Conservation (phyloP, 2,797 vertebrate species). For the Delichon dasypus region DNA sequence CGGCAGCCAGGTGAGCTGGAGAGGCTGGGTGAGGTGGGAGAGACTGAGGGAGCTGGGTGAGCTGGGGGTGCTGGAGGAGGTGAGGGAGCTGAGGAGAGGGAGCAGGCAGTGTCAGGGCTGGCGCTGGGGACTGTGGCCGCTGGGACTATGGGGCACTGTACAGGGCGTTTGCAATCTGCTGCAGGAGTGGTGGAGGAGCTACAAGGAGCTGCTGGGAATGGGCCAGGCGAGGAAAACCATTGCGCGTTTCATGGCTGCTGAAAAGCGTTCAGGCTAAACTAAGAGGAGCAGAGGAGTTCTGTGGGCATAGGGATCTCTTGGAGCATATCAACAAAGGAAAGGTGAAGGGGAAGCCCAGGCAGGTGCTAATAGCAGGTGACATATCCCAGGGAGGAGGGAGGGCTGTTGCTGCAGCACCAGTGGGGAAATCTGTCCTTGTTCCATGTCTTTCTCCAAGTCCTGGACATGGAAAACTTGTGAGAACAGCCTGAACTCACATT, state of each 20-base stretch:
- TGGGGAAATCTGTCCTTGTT: neutral
- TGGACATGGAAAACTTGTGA: neutral
- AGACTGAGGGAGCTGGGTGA: neutral
- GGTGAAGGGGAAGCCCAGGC: neutral
- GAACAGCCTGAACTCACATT: neutral
- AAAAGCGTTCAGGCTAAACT: neutral
- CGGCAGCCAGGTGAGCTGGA: neutral
- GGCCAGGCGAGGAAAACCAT: neutral
- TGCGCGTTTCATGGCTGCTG: neutral
- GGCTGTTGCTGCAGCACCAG: neutral
- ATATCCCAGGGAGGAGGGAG: neutral
- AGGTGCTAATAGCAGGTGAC: neutral
- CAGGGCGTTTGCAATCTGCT: neutral
- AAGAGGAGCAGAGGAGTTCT: neutral
- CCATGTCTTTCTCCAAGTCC: neutral
- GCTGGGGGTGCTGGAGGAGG: neutral
- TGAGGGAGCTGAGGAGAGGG: neutral
- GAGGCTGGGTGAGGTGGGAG: neutral
- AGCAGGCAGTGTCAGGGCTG: neutral
- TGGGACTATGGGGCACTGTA: neutral
- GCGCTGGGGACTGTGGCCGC: neutral
- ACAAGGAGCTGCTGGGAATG: rapidly evolving
- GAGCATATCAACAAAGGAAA: neutral
- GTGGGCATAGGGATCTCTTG: neutral
- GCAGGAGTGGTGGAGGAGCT: neutral